These are phyloP conservation scores for Sphecodes monilicornis DNA, from an alignment of 2,888 invertebrate species.

Conservation along the genomic window DNA sequence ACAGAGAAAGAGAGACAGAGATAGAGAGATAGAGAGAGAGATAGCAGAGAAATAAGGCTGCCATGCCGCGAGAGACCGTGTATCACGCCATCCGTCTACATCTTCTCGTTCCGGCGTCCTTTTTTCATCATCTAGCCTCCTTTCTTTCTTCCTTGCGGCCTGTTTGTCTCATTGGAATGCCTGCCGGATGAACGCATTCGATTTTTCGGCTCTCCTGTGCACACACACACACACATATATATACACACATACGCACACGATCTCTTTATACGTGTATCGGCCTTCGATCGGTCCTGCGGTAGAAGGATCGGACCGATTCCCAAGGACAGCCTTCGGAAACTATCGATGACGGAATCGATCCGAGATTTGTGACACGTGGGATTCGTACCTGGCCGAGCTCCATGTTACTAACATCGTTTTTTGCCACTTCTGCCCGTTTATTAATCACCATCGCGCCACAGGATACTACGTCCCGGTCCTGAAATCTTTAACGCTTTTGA, in stretches of 20 bases:
- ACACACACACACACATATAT: not conserved
- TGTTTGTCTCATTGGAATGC: slow-evolving; percentile 79
- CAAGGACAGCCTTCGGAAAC: slow-evolving; percentile 62
- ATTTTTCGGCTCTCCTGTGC: slow-evolving; percentile 67
- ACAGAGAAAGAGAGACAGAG: not conserved
- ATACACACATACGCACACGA: no score
- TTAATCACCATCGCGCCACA: not conserved
- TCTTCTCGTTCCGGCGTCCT: slow-evolving; percentile 62
- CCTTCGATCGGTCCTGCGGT: slow-evolving; percentile 75
- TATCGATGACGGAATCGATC: slow-evolving; percentile 68
- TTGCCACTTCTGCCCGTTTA: not conserved
- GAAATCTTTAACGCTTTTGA: not conserved
- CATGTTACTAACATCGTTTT: not conserved
- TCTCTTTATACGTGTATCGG: slow-evolving; percentile 73
- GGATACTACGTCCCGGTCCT: not conserved
- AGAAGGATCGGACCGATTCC: slow-evolving; percentile 58
- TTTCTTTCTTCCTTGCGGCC: slow-evolving; percentile 67
- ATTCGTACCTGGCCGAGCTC: slow-evolving; percentile 25
- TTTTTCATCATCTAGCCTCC: slow-evolving; percentile 57
- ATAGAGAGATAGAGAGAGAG: not conserved
- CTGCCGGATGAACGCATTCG: slow-evolving; percentile 81
- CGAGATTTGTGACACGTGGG: slow-evolving; percentile 27
- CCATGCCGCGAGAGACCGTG: slow-evolving; percentile 50
- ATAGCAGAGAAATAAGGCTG: slow-evolving; percentile 75
- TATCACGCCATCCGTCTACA: slow-evolving; percentile 74